A percentile compares a stretch with the other conserved stretches of the same genome.
Conservation (phyloP, 2,797 vertebrate genomes). For the Pelobates cultripes region DNA sequence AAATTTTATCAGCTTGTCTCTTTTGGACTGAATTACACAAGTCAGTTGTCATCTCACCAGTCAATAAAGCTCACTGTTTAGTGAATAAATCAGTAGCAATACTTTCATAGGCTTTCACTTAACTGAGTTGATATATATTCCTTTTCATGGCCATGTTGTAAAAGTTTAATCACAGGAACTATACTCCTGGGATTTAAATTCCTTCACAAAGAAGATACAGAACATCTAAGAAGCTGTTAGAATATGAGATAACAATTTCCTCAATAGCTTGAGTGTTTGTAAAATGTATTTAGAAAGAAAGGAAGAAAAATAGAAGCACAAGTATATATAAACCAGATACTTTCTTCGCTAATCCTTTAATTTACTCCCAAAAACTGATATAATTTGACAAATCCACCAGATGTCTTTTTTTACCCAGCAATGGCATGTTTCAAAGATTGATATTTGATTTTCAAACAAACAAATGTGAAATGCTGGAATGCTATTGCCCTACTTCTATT, state of each 20-base stretch:
- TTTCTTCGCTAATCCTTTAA: slow-evolving; percentile 1
- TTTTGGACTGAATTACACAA: too few relatives aligned
- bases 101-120: neutral
- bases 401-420: neutral
- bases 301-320: neutral
- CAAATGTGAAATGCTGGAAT: too few relatives aligned
- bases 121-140: neutral
- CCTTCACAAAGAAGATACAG: neutral
- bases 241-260: neutral
- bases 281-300: neutral
- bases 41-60: too few relatives aligned
- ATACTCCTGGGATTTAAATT: slow-evolving; percentile 1
- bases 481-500: neutral
- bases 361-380: slow-evolving; percentile 1
- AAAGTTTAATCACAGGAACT: neutral
- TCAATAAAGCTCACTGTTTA: too few relatives aligned
- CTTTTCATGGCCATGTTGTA: neutral
- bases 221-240: neutral
- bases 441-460: neutral
- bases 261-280: neutral
- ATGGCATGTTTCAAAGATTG: neutral
- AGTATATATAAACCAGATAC: slow-evolving; percentile 3
- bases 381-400: neutral
- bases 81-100: neutral
- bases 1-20: too few relatives aligned